These are phyloP conservation scores for Tridacna gigas DNA, from an alignment of 2,888 invertebrate species.

Conservation along the genomic window DNA sequence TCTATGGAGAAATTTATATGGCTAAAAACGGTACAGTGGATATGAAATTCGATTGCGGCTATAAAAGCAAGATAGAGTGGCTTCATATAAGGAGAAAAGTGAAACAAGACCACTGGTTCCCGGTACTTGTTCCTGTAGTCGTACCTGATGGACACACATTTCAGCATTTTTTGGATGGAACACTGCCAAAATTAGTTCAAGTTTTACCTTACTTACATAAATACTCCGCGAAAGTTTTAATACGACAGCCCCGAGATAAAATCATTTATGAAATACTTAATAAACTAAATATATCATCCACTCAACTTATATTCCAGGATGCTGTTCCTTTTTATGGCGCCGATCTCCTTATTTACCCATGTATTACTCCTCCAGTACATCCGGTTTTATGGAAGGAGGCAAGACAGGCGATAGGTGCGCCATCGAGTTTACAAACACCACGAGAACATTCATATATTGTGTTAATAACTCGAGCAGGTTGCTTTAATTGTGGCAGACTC, in stretches of 20 bases:
- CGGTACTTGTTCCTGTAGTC: slow-evolving; percentile 13
- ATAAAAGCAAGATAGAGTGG: slow-evolving; percentile 9
- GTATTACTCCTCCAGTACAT: slow-evolving; percentile 42
- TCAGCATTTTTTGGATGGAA: slow-evolving; percentile 47
- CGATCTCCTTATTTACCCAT: slow-evolving; percentile 27
- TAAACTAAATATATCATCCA: slow-evolving; percentile 27
- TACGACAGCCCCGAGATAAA: slow-evolving; percentile 14
- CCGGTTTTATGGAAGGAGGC: slow-evolving; percentile 37
- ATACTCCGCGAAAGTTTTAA: slow-evolving; percentile 14
- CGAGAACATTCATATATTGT: slow-evolving; percentile 18
- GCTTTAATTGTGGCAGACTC: slow-evolving; percentile 29
- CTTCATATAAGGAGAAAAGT: not conserved
- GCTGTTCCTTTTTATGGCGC: slow-evolving; percentile 1
- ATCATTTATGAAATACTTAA: slow-evolving; percentile 31
- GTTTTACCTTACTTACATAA: slow-evolving; percentile 19
- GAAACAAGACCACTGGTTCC: slow-evolving; percentile 2
- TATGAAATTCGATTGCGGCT: slow-evolving; percentile 33
- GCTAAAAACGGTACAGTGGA: slow-evolving; percentile 24
- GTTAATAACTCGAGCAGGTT: slow-evolving; percentile 20
- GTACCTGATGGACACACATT: slow-evolving; percentile 39
- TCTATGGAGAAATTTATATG: slow-evolving; percentile 21
- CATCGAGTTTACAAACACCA: not conserved
- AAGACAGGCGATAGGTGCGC: slow-evolving; percentile 17
- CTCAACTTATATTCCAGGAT: slow-evolving; percentile 8
- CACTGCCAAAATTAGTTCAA: slow-evolving; percentile 43